Conservation (phyloP, 2,888 invertebrate genomes). For the Ischnura elegans region DNA sequence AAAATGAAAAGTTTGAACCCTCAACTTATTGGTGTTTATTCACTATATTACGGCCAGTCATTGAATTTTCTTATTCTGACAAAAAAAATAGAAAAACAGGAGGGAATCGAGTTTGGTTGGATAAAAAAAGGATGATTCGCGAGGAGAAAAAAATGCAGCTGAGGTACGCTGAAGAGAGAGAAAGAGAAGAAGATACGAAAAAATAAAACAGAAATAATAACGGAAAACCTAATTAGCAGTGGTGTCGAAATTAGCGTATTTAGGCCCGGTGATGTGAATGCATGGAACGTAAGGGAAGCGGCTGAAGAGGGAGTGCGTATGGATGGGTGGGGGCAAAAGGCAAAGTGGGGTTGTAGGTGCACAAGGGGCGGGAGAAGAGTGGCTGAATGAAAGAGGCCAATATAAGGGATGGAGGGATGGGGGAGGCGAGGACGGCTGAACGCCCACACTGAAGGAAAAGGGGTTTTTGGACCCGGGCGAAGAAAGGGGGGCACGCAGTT, state of each 20-base stretch:
- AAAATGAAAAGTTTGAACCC: not conserved
- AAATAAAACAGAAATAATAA: conserved; percentile 2
- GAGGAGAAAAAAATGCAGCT: not conserved
- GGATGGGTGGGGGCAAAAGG: not conserved
- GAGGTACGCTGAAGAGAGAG: not conserved
- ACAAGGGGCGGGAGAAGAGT: not conserved
- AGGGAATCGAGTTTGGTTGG: not conserved
- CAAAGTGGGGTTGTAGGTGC: not conserved
- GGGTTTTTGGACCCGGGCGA: not conserved
- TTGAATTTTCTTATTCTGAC: not conserved
- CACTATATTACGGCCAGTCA: not conserved
- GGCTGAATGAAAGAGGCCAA: conserved; percentile 4
- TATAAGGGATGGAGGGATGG: too few relatives aligned
- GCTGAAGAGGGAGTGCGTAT: not conserved
- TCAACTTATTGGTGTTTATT: not conserved
- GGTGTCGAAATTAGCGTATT: conserved; percentile 57
- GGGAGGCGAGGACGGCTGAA: not conserved
- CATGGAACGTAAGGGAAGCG: not conserved
- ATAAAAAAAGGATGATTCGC: not conserved
- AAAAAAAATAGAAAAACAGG: not conserved
- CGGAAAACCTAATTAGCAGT: conserved; percentile 44
- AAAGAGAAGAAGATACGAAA: conserved; percentile 17
- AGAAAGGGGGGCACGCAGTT: conserved; percentile 7
- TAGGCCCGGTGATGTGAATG: conserved; percentile 30
- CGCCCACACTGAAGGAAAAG: not conserved